Evolutionary conservation across 2,113 vertebrate genomes (phyloP), one percentile per base, ranked within the genome.

Genomic region (Rattus rattus): DNA sequence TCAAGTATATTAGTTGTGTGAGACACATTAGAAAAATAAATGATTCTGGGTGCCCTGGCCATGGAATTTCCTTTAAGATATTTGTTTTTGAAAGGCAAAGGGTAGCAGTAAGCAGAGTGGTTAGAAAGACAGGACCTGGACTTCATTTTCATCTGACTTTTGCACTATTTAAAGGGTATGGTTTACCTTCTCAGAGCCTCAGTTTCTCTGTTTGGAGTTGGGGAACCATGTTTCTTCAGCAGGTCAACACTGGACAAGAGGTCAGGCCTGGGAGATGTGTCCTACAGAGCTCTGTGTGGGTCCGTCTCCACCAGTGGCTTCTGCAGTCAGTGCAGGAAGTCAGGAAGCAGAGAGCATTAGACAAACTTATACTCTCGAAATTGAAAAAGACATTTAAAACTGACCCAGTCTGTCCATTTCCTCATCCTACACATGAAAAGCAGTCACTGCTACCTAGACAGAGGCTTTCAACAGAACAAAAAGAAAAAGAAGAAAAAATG

Each of bases 21-120:
- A 97, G 86, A 84, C 84, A 97, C 88, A 90, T 98, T 97, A 92
- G 90, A 89, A 96, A 98, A 98, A 97, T 92, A 97, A 96, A 97
- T 56, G 87, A 94, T 88, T 90, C 67, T n/a, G 86, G 87, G 63
- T 77, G 89, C 67, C 65, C 86, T 59, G 36, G 77, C 49, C 79
- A 65, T 90, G 92, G 92, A 94, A 89, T 94, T 97, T 97, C 17
- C 86, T 96, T 96, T 95, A 90, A 86, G 67, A 13, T 73, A 95
- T 77, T 92, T 92, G 49, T 92, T 97, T 97, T 97, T 95, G 12
- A 94, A 98, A 95, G 93, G 70, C 49, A 79, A 84, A 36, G 49
- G 20, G 54, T 75, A 59, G n/a, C 43, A 30, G 14, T 39, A 96
- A 76, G 76, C 59, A 69, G 61, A 92, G 87, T 28, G 43, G 33